Evolutionary conservation across 2,113 vertebrate species (phyloP).

Genomic region (Nanorana parkeri): DNA sequence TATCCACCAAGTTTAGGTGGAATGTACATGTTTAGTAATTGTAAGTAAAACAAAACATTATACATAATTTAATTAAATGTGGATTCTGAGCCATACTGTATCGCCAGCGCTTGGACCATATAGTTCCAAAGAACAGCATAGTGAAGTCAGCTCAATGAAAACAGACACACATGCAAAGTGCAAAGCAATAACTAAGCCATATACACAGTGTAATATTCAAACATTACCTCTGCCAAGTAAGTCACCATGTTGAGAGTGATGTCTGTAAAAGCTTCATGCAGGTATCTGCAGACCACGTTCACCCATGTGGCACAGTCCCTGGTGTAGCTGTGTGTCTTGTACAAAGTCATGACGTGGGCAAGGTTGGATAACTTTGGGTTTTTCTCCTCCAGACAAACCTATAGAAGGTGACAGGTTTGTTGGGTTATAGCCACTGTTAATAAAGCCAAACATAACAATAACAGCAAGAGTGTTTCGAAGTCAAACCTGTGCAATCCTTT

Average conservation of each 20-base stretch:
- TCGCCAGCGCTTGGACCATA: no score
- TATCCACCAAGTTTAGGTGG: no score
- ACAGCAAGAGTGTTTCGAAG: neutral
- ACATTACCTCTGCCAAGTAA: slow-evolving; percentile 92
- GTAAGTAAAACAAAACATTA: no score
- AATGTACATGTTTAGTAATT: no score
- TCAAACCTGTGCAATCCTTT: slow-evolving; percentile 95
- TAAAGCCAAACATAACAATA: neutral
- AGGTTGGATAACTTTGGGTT: slow-evolving; percentile 94
- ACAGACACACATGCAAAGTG: no score
- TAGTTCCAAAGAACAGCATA: no score
- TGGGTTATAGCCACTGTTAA: slow-evolving; percentile 48
- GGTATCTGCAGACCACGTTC: slow-evolving; percentile 96
- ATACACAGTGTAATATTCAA: neutral
- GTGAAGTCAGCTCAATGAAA: no score
- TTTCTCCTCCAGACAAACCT: slow-evolving; percentile 97
- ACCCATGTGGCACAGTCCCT: slow-evolving; percentile 96
- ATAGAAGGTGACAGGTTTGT: slow-evolving; percentile 61
- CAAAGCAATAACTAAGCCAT: no score
- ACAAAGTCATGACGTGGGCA: slow-evolving; percentile 97
- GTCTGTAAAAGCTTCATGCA: slow-evolving; percentile 93
- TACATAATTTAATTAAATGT: no score
- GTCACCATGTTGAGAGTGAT: slow-evolving; percentile 95
- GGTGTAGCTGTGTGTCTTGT: slow-evolving; percentile 96
- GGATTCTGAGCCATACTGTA: no score